A percentile compares a stretch with the other conserved stretches of the same genome.
Evolutionary conservation across 2,113 vertebrate genomes (phyloP).

Genomic region (Ammodytes marinus): DNA sequence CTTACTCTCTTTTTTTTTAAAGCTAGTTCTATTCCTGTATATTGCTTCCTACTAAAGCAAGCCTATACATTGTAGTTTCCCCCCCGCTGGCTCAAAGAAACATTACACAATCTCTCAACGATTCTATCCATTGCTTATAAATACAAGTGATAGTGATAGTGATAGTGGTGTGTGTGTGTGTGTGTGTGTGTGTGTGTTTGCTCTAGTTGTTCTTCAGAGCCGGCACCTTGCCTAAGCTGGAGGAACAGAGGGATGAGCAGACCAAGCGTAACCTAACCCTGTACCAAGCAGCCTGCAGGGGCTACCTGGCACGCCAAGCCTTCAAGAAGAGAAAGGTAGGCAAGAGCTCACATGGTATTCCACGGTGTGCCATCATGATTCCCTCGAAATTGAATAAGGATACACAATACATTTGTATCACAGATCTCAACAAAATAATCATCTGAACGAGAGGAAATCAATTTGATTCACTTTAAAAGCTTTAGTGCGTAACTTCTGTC

Average conservation of each 20-base stretch:
- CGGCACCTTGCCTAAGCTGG: conserved; percentile 91
- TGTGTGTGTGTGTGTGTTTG: conserved; percentile 40
- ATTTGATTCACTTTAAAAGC: not conserved
- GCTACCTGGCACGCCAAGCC: conserved; percentile 94
- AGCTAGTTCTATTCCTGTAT: conserved; percentile 28
- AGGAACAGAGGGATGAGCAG: conserved; percentile 95
- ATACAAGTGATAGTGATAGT: conserved; percentile 4
- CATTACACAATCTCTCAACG: conserved; percentile 18
- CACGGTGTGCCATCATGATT: no score
- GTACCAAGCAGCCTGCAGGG: conserved; percentile 93
- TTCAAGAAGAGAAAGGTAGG: conserved; percentile 99
- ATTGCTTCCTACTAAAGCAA: conserved; percentile 31
- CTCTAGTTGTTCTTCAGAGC: conserved; percentile 95
- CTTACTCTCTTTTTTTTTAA: conserved; percentile 62
- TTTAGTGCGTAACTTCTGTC: no score
- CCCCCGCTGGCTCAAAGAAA: conserved; percentile 21
- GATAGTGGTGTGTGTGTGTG: not conserved
- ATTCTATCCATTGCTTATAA: conserved; percentile 32
- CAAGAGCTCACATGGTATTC: not conserved
- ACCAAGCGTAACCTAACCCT: conserved; percentile 93
- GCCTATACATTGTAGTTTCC: conserved; percentile 26
- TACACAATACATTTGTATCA: not conserved
- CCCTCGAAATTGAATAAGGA: not conserved
- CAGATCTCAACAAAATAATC: not conserved
- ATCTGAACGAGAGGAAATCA: conserved; percentile 2